Evolutionary conservation across 2,113 vertebrate genomes (phyloP), one percentile per base, ranked within the genome.

Genomic region (Xiphias gladius): DNA sequence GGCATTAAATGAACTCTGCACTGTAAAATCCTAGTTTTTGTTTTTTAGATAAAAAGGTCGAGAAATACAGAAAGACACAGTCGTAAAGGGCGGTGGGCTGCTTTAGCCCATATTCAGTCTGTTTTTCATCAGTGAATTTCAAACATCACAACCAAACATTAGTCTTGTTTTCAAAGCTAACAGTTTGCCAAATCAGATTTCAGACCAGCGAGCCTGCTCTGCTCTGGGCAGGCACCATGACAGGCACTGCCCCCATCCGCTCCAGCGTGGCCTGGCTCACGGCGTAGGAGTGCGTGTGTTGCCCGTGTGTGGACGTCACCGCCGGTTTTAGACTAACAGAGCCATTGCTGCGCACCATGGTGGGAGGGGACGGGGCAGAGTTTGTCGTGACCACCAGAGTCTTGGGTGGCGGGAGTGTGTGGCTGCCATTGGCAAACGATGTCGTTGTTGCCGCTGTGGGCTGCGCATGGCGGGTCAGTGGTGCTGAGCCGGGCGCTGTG

Each of bases 171-270:
- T 73, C 48, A 58, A 69, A 84, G 37, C 46, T 28, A 28, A 68
- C n/a, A 58, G 48, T 85, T 54, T 9, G 7, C 41, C 4, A 14
- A 55, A 8, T 30, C 37, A 2, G 68, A 26, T n/a, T 41, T 95
- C 95, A 99, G 84, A 99, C 98, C 63, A 99, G 94, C 3, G 98
- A 99, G 32, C 98, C 98, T 0, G 98, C 98, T 87, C 97, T 95
- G 94, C 96, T 99, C 94, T 99, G 98, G 24, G 98, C 97, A 0
- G 98, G 98, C 86, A 99, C 97, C 98, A 99, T 99, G 84, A 99
- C 97, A 0, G 98, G 98, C 30, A 99, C 96, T 0, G 97, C 98
- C 37, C 98, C 98, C 22, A 99, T 98, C 64, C 98, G 94, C 94
- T 99, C 97, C 93, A 99, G 94, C 0, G 96, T 96, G 62, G 98